Conservation (phyloP, 2,888 invertebrate species). For the Amiota mariae region DNA sequence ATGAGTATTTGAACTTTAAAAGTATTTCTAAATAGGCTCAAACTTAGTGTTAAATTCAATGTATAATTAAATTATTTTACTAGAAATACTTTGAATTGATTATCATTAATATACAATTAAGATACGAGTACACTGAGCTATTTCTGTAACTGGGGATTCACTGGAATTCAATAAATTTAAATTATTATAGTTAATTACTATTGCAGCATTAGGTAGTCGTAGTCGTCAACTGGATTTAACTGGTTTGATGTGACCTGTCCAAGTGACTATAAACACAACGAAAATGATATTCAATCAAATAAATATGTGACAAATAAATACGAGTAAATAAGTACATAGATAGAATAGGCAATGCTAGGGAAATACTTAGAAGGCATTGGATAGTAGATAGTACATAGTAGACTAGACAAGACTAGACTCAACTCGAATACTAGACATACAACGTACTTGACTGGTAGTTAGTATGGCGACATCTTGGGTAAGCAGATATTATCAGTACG, state of each 20-base stretch:
- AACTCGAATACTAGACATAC: too few species aligned
- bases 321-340: too few species aligned
- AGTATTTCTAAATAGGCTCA: not conserved
- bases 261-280: not conserved
- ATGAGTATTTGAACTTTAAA: not conserved
- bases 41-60: not conserved
- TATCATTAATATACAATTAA: too few species aligned
- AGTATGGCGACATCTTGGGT: not conserved
- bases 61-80: too few species aligned
- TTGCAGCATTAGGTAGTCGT: slow-evolving; percentile 4
- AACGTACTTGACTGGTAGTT: too few species aligned
- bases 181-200: slow-evolving; percentile 5
- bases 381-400: too few species aligned
- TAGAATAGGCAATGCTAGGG: too few species aligned
- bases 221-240: not conserved
- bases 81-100: too few species aligned
- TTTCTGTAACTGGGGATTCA: slow-evolving; percentile 6
- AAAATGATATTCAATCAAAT: not conserved
- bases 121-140: not conserved
- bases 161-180: not conserved
- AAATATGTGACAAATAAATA: too few species aligned
- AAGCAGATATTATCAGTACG: not conserved
- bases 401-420: too few species aligned
- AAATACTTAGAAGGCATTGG: too few species aligned
- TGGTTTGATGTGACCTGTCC: slow-evolving; percentile 9